Evolutionary conservation across 1,140 invertebrate species (phyloP).

Genomic region (Coptotermes formosanus): DNA sequence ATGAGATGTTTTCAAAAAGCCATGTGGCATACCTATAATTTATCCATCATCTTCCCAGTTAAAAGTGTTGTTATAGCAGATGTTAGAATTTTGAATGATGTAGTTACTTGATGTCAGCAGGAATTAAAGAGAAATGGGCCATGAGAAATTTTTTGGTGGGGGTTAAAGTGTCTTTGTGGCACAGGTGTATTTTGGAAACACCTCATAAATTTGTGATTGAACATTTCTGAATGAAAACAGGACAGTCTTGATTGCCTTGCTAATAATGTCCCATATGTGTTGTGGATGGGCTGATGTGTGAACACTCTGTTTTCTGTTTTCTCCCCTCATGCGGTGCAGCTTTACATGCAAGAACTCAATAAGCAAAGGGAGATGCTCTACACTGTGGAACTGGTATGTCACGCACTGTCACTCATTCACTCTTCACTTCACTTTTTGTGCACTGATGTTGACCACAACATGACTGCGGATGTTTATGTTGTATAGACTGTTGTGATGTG

Average conservation of each 20-base stretch:
- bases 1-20: too few relatives aligned
- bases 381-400: constrained; percentile 79
- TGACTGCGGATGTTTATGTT: neutral
- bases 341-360: constrained; percentile 84
- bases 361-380: constrained; percentile 82
- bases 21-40: too few relatives aligned
- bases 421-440: constrained; percentile 17
- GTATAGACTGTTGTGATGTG: neutral
- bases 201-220: neutral
- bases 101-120: too few relatives aligned
- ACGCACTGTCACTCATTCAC: constrained; percentile 19
- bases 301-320: constrained; percentile 35
- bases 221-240: neutral
- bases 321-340: constrained; percentile 51
- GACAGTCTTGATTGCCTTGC: neutral
- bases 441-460: neutral
- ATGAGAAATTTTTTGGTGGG: too few relatives aligned
- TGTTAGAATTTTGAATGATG: too few relatives aligned
- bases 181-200: too few relatives aligned
- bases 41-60: too few relatives aligned
- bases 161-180: too few relatives aligned
- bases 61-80: too few relatives aligned
- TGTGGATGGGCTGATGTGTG: constrained; percentile 32
- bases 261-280: constrained; percentile 25
- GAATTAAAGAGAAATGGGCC: too few relatives aligned